phyloP scores from a whole-genome alignment of 2,113 vertebrate genomes.

The Phalacrocorax brasilianus region DNA sequence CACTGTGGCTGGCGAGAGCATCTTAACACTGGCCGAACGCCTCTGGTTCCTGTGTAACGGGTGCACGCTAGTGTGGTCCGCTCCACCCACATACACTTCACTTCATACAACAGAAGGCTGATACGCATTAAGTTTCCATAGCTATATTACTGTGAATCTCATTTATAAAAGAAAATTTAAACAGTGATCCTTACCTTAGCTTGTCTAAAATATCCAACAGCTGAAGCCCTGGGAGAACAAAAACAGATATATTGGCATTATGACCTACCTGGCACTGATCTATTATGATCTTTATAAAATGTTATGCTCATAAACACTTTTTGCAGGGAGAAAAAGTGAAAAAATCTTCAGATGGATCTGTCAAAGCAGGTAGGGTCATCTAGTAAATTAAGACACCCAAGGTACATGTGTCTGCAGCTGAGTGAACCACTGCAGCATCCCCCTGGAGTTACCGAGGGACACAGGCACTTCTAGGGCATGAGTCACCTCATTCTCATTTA shows the following conservation, averaged over 20 bases:
- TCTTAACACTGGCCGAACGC: background rate
- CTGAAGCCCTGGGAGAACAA: conserved; percentile 84
- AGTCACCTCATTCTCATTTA: background rate
- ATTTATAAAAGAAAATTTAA: background rate
- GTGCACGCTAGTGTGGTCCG: background rate
- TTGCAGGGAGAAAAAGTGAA: background rate
- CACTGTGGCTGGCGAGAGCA: background rate
- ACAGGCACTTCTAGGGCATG: background rate
- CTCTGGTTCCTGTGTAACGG: background rate
- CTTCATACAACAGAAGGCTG: background rate
- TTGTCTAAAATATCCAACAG: conserved; percentile 89
- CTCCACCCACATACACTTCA: background rate
- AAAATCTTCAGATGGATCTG: background rate
- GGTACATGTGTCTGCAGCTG: background rate
- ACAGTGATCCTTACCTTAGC: conserved; percentile 81
- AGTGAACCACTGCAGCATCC: background rate
- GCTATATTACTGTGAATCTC: background rate
- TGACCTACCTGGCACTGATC: background rate
- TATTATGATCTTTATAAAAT: background rate
- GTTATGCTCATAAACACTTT: background rate
- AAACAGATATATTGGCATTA: background rate
- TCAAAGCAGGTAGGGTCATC: background rate
- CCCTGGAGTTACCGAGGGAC: background rate
- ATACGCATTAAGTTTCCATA: background rate
- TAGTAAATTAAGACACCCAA: background rate